These are phyloP conservation scores for Zoroaster sp. DNA, from an alignment of 53 echinoderm and acorn worm genomes.

Conservation along the genomic window DNA sequence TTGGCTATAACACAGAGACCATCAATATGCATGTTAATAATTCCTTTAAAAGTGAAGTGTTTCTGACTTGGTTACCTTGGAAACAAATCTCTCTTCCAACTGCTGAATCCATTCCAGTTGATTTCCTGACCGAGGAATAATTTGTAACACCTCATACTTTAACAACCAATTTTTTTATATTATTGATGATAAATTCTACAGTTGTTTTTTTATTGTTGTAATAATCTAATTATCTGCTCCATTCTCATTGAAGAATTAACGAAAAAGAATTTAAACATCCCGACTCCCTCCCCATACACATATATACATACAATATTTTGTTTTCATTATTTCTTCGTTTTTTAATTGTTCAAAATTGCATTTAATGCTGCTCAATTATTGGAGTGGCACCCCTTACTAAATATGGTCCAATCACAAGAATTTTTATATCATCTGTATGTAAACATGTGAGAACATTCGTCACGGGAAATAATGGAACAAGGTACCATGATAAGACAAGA, in stretches of 20 bases:
- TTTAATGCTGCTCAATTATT: too few relatives aligned
- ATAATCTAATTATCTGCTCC: too few relatives aligned
- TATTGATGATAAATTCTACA: not conserved
- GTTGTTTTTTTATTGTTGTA: not conserved
- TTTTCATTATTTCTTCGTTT: too few relatives aligned
- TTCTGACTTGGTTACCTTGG: not conserved
- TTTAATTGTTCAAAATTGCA: too few relatives aligned
- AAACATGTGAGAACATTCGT: not conserved
- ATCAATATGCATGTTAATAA: too few relatives aligned
- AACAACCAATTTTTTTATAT: not conserved
- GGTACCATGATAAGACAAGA: not conserved
- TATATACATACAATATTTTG: too few relatives aligned
- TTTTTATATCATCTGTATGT: not conserved
- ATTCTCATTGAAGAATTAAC: too few relatives aligned
- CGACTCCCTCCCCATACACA: too few relatives aligned
- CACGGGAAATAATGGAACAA: not conserved
- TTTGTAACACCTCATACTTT: not conserved
- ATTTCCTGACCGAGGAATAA: not conserved
- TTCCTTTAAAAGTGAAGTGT: too few relatives aligned
- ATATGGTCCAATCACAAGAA: too few relatives aligned
- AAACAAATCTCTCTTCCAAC: not conserved
- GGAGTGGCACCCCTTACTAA: not conserved
- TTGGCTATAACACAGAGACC: too few relatives aligned
- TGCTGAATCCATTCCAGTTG: constrained; percentile 19
- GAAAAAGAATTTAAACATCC: too few relatives aligned